These are phyloP conservation scores for Papilio polytes DNA, from an alignment of 1,140 invertebrate genomes.

Conservation along the genomic window DNA sequence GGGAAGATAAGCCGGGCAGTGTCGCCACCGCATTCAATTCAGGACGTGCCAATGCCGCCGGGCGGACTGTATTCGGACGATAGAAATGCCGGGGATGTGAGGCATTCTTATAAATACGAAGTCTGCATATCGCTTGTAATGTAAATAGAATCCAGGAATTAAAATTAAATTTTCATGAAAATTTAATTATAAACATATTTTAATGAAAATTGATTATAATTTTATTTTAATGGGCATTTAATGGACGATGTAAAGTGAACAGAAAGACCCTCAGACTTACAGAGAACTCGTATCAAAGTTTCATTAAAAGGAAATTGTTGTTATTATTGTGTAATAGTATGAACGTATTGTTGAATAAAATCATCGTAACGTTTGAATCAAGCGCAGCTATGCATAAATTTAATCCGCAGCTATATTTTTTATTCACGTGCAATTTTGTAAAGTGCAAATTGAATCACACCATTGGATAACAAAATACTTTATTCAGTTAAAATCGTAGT, in stretches of 20 bases:
- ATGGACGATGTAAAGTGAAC: too few species aligned
- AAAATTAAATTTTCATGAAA: conserved; percentile 2
- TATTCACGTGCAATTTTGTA: conserved; percentile 23
- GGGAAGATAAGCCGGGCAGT: conserved; percentile 24
- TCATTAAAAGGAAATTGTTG: background rate
- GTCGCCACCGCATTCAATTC: conserved; percentile 20
- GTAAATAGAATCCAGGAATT: background rate
- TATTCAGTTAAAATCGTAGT: conserved; percentile 22
- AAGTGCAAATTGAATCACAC: conserved; percentile 36
- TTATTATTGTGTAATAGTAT: too few species aligned
- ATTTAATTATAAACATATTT: too few species aligned
- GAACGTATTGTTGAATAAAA: background rate
- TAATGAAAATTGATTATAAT: too few species aligned
- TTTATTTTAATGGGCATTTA: too few species aligned
- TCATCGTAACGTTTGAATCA: background rate
- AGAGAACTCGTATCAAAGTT: background rate
- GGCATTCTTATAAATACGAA: conserved; percentile 20
- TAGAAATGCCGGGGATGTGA: conserved; percentile 23
- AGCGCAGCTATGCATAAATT: conserved; percentile 10
- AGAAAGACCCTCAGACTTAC: too few species aligned
- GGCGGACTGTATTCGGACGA: conserved; percentile 3
- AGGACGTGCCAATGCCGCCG: conserved; percentile 23
- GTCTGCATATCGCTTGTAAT: background rate
- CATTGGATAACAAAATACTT: conserved; percentile 29
- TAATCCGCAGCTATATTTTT: conserved; percentile 5